A percentile compares a stretch with the other conserved stretches of the same genome.
Evolutionary conservation across 92 coral and sea anemone species (phyloP).

Genomic region (Muricea muricata): DNA sequence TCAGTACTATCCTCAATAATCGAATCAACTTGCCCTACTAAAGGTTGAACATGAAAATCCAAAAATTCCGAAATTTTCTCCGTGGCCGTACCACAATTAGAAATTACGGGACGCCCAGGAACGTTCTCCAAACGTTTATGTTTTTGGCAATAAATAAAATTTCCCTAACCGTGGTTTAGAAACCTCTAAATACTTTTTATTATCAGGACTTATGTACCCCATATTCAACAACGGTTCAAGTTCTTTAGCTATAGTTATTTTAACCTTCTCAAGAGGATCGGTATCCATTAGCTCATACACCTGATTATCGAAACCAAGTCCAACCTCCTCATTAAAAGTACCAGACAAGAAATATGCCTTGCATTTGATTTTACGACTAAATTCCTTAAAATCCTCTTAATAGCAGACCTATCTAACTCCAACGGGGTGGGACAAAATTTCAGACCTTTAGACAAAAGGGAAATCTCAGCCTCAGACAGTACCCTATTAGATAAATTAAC

Average conservation of each 20-base stretch:
- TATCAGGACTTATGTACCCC: neutral
- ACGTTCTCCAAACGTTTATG: neutral
- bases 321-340: neutral
- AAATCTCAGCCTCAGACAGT: neutral
- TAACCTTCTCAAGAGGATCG: constrained; percentile 30
- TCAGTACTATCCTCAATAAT: neutral
- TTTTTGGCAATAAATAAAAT: neutral
- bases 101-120: constrained; percentile 12
- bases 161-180: constrained; percentile 26
- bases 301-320: neutral
- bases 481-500: neutral
- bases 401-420: neutral
- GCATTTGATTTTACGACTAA: neutral
- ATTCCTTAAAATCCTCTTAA: constrained; percentile 20
- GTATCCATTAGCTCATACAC: constrained; percentile 10
- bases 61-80: constrained; percentile 15
- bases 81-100: constrained; percentile 10
- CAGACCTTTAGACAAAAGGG: neutral
- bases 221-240: neutral
- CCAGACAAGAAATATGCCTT: neutral
- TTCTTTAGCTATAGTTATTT: neutral
- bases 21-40: neutral
- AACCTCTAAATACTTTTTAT: constrained; percentile 7
- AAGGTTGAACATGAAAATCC: neutral
- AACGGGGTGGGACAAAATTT: constrained; percentile 8